Base-by-base conservation (phyloP, 2,113 vertebrate species). In the Thymallus thymallus region DNA sequence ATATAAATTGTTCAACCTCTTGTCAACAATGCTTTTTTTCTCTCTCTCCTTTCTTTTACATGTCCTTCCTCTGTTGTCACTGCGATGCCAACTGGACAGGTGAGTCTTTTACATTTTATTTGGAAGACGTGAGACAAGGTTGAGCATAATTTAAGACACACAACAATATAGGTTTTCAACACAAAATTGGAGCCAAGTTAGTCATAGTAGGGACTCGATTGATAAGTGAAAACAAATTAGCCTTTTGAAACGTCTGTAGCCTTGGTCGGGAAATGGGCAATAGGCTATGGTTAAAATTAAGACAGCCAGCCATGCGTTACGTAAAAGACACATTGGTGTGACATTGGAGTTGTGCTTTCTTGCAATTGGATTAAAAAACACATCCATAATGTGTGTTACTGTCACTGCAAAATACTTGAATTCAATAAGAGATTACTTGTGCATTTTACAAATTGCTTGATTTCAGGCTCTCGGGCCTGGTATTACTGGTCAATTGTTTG, bases 31-130 rank as follows among this genome's bases (percentile, higher is more conserved):
- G 20, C 71, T 22, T 75, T 10, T 30, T 65, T 41, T 41, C 35
- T 41, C 35, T 41, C 35, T 73, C 3, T 75, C 2, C 69, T 75
- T 45, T 58, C 13, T 67, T 46, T 60, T 23, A 35, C 58, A 63
- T 73, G 22, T 29, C 1, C 16, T 62, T 55, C 51, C 69, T 63
- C 24, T 68, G 32, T 68, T n/a, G n/a, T 63, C 32, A 5, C 61
- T 71, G 68, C 13, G 16, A 0, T 30, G 46, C 51, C 70, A 58
- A 9, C 71, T 67, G 13, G 76, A 61, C 51, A 92, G 91, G 91
- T 92, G 84, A 92, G 90, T 91, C 58, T 75, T 65, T 64, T 69
- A 46, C 10, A 20, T 76, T 75, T 3, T 5, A 14, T 13, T 67
- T 41, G 1, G 14, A 13, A 61, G 10, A 58, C 26, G 13, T 71